Evolutionary conservation across 1,140 invertebrate species (phyloP).

Genomic region (Sweltsa coloradensis): DNA sequence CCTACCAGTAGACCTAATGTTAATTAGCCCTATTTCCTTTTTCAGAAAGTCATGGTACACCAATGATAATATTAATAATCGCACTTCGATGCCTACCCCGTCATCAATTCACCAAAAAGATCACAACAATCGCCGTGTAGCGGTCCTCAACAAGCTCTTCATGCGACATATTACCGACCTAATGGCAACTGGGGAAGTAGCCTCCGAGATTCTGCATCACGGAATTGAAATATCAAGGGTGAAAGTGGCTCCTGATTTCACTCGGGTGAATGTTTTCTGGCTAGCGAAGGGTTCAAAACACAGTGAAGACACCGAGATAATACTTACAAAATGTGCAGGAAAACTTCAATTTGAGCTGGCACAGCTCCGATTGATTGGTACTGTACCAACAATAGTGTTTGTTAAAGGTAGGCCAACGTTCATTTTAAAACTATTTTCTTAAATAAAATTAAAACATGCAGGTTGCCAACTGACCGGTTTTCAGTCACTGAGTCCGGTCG

Average conservation of each 20-base stretch:
- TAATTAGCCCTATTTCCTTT: too few species aligned
- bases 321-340: slow-evolving; percentile 39
- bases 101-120: background rate
- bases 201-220: slow-evolving; percentile 40
- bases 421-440: background rate
- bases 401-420: slow-evolving; percentile 37
- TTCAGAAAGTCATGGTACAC: slow-evolving; percentile 8
- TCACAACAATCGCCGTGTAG: slow-evolving; percentile 27
- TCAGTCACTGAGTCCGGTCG: too few species aligned
- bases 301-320: slow-evolving; percentile 33
- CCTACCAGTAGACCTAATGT: too few species aligned
- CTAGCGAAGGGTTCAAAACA: slow-evolving; percentile 34
- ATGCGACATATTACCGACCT: slow-evolving; percentile 65
- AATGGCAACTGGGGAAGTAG: slow-evolving; percentile 50
- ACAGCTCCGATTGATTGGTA: slow-evolving; percentile 51
- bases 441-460: background rate
- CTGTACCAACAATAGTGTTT: slow-evolving; percentile 56
- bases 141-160: slow-evolving; percentile 62
- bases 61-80: background rate
- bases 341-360: slow-evolving; percentile 51
- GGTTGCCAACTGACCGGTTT: too few species aligned
- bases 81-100: background rate
- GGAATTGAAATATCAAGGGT: slow-evolving; percentile 56
- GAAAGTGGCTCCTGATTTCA: slow-evolving; percentile 46
- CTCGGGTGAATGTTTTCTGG: slow-evolving; percentile 55